phyloP scores from a whole-genome alignment of 2,888 invertebrate species.

The Tinea trinotella region DNA sequence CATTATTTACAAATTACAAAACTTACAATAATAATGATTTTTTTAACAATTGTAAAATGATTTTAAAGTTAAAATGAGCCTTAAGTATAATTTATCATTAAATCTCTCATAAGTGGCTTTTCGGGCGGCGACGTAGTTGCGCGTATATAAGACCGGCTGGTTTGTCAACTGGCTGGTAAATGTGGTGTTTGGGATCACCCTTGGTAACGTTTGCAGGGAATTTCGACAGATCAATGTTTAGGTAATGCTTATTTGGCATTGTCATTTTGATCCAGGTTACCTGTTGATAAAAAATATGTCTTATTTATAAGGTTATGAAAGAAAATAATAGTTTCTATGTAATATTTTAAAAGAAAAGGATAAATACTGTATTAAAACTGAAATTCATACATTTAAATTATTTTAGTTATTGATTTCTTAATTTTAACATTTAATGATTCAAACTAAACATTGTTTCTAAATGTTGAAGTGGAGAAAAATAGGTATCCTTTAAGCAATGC shows the following conservation, averaged over 20 bases:
- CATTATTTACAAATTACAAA: neutral
- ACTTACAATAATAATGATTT: neutral
- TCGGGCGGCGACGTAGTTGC: slow-evolving; percentile 75
- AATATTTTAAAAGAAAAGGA: neutral
- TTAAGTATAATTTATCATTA: too few relatives aligned
- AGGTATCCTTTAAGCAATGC: too few relatives aligned
- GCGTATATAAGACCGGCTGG: slow-evolving; percentile 85
- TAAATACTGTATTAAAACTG: neutral
- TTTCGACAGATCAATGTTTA: slow-evolving; percentile 80
- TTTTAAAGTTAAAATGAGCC: too few relatives aligned
- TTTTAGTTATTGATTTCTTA: too few relatives aligned
- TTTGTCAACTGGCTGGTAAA: slow-evolving; percentile 83
- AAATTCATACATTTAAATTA: neutral
- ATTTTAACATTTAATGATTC: neutral
- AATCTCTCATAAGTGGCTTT: slow-evolving; percentile 69
- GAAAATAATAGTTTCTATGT: neutral
- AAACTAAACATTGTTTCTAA: too few relatives aligned
- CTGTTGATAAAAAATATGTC: slow-evolving; percentile 51
- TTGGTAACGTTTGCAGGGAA: slow-evolving; percentile 77
- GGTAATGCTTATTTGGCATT: slow-evolving; percentile 88
- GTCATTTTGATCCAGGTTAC: slow-evolving; percentile 80
- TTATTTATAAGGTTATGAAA: neutral
- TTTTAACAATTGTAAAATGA: neutral
- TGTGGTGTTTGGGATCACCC: slow-evolving; percentile 76
- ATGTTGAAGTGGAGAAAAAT: too few relatives aligned